These are phyloP conservation scores for Proterorhinus semilunaris DNA, from an alignment of 2,113 vertebrate genomes.

Conservation along the genomic window DNA sequence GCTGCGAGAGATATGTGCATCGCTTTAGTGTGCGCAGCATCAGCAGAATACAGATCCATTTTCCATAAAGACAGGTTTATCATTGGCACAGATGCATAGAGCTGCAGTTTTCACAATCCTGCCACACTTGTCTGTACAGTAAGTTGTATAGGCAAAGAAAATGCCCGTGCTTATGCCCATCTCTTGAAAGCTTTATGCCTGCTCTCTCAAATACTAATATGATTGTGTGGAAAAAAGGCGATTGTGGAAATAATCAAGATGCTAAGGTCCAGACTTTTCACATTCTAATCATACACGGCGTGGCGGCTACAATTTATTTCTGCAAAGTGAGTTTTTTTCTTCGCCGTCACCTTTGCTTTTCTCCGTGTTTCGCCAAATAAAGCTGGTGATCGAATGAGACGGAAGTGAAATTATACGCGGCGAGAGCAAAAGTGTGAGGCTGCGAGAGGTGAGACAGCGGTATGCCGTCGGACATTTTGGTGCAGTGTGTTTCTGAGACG, in stretches of 20 bases:
- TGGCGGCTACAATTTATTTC: constrained; percentile 30
- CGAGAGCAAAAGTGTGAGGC: background rate
- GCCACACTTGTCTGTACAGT: constrained; percentile 15
- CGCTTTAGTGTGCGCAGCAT: constrained; percentile 27
- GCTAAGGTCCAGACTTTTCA: constrained; percentile 18
- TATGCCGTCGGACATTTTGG: constrained; percentile 1
- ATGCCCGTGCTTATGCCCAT: background rate
- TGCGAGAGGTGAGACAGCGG: constrained; percentile 1
- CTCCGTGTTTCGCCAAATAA: constrained; percentile 19
- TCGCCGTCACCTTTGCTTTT: constrained; percentile 12
- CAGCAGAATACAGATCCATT: constrained; percentile 59
- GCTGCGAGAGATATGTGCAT: constrained; percentile 15
- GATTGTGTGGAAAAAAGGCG: constrained; percentile 3
- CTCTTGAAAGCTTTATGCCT: constrained; percentile 1
- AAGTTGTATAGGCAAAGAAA: constrained; percentile 13
- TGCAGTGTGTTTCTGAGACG: constrained; percentile 3
- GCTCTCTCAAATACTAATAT: constrained; percentile 24
- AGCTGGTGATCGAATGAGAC: constrained; percentile 12
- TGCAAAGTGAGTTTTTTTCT: constrained; percentile 25
- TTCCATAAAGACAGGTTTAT: constrained; percentile 47
- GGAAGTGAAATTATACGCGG: constrained; percentile 7
- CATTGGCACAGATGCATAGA: constrained; percentile 48
- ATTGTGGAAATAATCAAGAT: constrained; percentile 33
- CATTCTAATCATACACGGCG: constrained; percentile 37
- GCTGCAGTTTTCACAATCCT: constrained; percentile 38